phyloP scores from a whole-genome alignment of 2,113 vertebrate genomes.

The Podiceps cristatus region DNA sequence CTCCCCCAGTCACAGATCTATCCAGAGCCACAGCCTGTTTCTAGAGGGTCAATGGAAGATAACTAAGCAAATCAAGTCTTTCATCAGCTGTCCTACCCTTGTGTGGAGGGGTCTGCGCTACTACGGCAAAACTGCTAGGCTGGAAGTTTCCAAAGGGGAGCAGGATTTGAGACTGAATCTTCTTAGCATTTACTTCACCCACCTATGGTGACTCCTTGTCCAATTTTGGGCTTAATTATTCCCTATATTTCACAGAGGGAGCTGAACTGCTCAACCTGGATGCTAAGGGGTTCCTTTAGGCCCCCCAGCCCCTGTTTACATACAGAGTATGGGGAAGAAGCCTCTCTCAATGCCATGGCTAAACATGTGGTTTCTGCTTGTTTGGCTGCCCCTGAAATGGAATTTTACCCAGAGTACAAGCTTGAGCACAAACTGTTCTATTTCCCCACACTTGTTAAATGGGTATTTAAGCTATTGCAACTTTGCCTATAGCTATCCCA shows the following conservation, averaged over 20 bases:
- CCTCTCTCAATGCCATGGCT: neutral
- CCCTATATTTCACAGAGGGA: neutral
- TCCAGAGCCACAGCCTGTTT: neutral
- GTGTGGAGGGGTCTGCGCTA: neutral
- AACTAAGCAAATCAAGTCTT: neutral
- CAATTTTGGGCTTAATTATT: neutral
- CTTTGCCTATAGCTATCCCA: neutral
- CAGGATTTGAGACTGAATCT: neutral
- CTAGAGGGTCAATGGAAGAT: neutral
- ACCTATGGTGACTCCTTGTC: neutral
- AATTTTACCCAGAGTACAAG: neutral
- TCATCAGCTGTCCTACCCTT: accelerated
- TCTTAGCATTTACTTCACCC: neutral
- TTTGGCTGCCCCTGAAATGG: neutral
- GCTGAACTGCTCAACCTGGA: neutral
- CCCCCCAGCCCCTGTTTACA: neutral
- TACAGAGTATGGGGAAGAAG: neutral
- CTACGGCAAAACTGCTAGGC: neutral
- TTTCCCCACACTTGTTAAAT: neutral
- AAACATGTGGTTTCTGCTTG: neutral
- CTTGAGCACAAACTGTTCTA: neutral
- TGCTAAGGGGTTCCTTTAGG: neutral
- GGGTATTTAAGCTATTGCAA: neutral
- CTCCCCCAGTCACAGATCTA: neutral
- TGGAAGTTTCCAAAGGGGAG: neutral